Percentiles rank a stretch among this genome's conserved stretches.
These are phyloP conservation scores for Vimba vimba DNA, from an alignment of 2,113 vertebrate species.

Conservation along the genomic window DNA sequence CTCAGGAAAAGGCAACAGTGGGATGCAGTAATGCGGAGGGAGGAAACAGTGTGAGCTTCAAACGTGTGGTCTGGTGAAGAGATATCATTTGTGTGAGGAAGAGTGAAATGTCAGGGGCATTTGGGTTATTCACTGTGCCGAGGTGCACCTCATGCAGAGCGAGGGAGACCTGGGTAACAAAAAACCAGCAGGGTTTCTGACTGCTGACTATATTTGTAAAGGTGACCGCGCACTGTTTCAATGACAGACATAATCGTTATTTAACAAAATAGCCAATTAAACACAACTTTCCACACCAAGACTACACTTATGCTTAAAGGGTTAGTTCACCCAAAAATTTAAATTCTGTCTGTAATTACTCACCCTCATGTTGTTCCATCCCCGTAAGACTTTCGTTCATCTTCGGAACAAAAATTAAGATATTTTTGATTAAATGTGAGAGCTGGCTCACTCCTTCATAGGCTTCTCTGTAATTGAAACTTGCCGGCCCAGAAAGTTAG, in stretches of 20 bases:
- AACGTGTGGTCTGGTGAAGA: slow-evolving; percentile 7
- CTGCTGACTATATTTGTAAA: slow-evolving; percentile 34
- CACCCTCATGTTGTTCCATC: no score
- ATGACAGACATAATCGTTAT: slow-evolving; percentile 25
- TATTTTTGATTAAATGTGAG: no score
- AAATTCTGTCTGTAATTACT: no score
- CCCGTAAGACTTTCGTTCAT: no score
- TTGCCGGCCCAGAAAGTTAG: no score
- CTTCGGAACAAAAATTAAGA: no score
- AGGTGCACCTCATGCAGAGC: slow-evolving; percentile 14
- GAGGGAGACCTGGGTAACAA: slow-evolving; percentile 26
- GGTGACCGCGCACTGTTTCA: not conserved
- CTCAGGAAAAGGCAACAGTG: slow-evolving; percentile 4
- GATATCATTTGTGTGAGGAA: slow-evolving; percentile 47
- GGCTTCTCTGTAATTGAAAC: no score
- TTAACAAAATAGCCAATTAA: not conserved
- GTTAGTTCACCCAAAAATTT: no score
- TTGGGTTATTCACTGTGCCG: slow-evolving; percentile 33
- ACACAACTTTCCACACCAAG: not conserved
- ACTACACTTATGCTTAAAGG: not conserved
- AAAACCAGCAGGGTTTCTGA: slow-evolving; percentile 36
- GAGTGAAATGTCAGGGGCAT: slow-evolving; percentile 55
- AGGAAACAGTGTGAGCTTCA: slow-evolving; percentile 18
- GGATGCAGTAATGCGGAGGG: slow-evolving; percentile 16
- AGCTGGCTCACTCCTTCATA: no score